Evolutionary conservation across 1,140 invertebrate genomes (phyloP).

Genomic region (Diachasma alloeum): DNA sequence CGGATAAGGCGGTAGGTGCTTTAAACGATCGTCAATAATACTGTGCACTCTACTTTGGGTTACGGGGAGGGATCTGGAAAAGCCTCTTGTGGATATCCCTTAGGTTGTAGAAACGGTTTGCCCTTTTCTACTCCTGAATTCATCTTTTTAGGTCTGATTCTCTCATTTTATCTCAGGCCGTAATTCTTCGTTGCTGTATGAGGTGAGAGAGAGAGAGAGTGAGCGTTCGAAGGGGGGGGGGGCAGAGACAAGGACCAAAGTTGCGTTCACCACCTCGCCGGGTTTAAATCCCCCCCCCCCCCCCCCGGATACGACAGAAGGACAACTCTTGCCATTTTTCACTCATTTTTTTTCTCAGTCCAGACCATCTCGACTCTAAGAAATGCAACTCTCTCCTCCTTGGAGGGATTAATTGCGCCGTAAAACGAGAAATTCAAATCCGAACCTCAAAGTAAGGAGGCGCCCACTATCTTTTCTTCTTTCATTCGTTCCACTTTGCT

Average conservation of each 20-base stretch:
- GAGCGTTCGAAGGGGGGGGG: background rate
- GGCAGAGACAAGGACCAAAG: background rate
- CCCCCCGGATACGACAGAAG: background rate
- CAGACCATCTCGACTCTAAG: conserved; percentile 1
- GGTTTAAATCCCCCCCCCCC: background rate
- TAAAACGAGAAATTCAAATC: conserved; percentile 27
- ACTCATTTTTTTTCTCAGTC: background rate
- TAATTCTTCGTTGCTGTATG: background rate
- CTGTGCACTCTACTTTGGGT: background rate
- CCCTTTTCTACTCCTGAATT: background rate
- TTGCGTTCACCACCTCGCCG: background rate
- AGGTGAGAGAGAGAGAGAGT: background rate
- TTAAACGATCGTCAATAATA: background rate
- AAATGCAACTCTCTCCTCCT: conserved; percentile 18
- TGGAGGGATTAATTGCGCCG: conserved; percentile 27
- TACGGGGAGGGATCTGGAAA: background rate
- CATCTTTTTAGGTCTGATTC: background rate
- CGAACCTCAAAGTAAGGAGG: conserved; percentile 19
- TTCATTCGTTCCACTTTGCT: background rate
- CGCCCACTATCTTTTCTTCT: background rate
- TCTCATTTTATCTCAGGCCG: background rate
- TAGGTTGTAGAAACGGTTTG: background rate
- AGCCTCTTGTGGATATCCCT: background rate
- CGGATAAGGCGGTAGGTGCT: background rate
- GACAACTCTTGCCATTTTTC: conserved; percentile 2